These are phyloP conservation scores for Perizoma affinitatum DNA, from an alignment of 2,888 invertebrate genomes.

Conservation along the genomic window DNA sequence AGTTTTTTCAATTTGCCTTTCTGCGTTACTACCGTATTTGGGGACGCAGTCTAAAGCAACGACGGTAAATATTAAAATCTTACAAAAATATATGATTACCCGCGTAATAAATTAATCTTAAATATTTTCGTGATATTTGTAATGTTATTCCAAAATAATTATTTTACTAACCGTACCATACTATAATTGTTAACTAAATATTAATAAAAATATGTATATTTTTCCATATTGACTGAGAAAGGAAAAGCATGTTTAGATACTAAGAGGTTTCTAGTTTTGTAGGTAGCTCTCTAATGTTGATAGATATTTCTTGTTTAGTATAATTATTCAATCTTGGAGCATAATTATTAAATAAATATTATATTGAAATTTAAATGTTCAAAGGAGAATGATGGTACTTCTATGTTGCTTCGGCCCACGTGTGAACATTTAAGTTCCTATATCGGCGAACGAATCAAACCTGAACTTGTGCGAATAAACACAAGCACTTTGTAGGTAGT, in stretches of 20 bases:
- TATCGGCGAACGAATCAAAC: too few species aligned
- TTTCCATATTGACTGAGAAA: conserved; percentile 55
- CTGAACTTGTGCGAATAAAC: too few species aligned
- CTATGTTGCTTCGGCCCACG: too few species aligned
- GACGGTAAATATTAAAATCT: too few species aligned
- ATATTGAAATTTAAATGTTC: too few species aligned
- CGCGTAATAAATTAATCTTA: conserved; percentile 22
- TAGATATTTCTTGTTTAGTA: conserved; percentile 37
- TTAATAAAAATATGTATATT: conserved; percentile 46
- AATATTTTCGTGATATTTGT: conserved; percentile 45
- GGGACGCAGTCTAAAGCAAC: too few species aligned
- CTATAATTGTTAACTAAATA: conserved; percentile 42
- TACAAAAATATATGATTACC: too few species aligned
- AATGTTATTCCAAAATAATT: conserved; percentile 50
- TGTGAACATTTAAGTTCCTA: too few species aligned
- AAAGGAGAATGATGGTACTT: too few species aligned
- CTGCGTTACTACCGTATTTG: too few species aligned
- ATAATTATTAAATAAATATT: conserved; percentile 15
- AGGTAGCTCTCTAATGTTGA: conserved; percentile 69
- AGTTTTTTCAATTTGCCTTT: too few species aligned
- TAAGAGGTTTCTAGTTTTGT: conserved; percentile 51
- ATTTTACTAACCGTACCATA: conserved; percentile 34
- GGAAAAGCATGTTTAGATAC: conserved; percentile 26
- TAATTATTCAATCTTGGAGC: conserved; percentile 7
- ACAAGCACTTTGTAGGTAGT: too few species aligned